Evolutionary conservation across 2,113 vertebrate species (phyloP).

Genomic region (Myrmophylax atrothorax): DNA sequence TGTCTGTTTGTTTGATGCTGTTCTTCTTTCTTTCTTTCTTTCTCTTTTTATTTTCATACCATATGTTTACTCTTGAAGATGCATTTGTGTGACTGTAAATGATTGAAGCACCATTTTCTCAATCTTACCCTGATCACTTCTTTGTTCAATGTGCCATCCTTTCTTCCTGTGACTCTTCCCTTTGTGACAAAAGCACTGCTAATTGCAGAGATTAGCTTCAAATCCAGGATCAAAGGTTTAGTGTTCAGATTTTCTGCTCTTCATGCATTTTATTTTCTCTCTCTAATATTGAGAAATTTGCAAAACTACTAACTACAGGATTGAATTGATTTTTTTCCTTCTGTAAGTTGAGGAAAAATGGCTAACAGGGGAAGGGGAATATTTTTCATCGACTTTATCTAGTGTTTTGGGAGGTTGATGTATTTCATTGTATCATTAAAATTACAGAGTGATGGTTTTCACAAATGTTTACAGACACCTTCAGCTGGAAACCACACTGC

Average conservation of each 20-base stretch:
- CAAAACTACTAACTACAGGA: background rate
- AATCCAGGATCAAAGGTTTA: background rate
- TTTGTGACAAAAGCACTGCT: background rate
- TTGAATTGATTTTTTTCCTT: background rate
- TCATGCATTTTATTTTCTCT: slow-evolving; percentile 14
- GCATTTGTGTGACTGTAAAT: background rate
- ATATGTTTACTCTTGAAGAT: background rate
- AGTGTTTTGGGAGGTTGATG: background rate
- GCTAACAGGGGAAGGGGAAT: background rate
- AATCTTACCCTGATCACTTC: background rate
- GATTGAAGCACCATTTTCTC: background rate
- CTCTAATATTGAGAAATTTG: background rate
- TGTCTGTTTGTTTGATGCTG: background rate
- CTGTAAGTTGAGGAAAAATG: background rate
- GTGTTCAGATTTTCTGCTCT: slow-evolving; percentile 15
- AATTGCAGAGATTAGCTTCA: slow-evolving; percentile 12
- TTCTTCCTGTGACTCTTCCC: background rate
- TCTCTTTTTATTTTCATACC: background rate
- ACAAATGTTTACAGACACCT: background rate
- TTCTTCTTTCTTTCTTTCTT: background rate
- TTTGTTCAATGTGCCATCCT: background rate
- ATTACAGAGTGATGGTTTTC: background rate
- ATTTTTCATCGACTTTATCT: background rate
- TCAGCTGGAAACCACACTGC: background rate
- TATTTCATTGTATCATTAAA: background rate